Conservation (phyloP, 1,140 invertebrate genomes). For the Leptinotarsa undecemlineata region DNA sequence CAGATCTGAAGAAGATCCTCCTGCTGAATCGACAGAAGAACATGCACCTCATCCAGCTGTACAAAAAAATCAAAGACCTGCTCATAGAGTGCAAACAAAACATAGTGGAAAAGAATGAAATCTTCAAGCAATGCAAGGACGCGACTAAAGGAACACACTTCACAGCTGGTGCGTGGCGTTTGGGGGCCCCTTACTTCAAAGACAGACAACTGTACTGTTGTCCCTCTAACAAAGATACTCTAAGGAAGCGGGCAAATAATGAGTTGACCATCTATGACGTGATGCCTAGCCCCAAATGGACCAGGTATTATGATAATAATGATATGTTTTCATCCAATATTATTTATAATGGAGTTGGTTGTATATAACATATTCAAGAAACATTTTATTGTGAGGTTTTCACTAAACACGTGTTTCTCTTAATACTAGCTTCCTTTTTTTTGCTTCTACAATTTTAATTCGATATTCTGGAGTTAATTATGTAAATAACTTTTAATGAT, state of each 20-base stretch:
- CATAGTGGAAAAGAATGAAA: slow-evolving; percentile 31
- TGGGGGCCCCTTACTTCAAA: slow-evolving; percentile 53
- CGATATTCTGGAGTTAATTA: no score
- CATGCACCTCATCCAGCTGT: slow-evolving; percentile 38
- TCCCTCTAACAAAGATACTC: slow-evolving; percentile 45
- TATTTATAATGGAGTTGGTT: no score
- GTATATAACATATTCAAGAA: no score
- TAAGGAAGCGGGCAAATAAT: slow-evolving; percentile 40
- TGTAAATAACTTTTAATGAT: no score
- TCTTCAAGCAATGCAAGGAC: slow-evolving; percentile 26
- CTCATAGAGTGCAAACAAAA: slow-evolving; percentile 35
- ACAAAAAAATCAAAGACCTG: slow-evolving; percentile 40
- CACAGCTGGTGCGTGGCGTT: slow-evolving; percentile 29
- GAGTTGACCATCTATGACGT: slow-evolving; percentile 44
- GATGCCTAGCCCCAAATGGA: slow-evolving; percentile 37
- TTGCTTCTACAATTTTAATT: no score
- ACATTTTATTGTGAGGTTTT: no score
- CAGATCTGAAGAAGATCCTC: slow-evolving; percentile 37
- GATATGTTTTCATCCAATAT: no score
- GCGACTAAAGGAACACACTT: background rate
- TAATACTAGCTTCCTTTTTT: no score
- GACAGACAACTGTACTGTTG: slow-evolving; percentile 42
- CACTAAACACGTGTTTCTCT: no score
- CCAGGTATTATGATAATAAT: background rate
- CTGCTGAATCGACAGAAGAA: slow-evolving; percentile 42